These are phyloP conservation scores for Hydraecia micacea DNA, from an alignment of 2,888 invertebrate genomes.

Conservation along the genomic window DNA sequence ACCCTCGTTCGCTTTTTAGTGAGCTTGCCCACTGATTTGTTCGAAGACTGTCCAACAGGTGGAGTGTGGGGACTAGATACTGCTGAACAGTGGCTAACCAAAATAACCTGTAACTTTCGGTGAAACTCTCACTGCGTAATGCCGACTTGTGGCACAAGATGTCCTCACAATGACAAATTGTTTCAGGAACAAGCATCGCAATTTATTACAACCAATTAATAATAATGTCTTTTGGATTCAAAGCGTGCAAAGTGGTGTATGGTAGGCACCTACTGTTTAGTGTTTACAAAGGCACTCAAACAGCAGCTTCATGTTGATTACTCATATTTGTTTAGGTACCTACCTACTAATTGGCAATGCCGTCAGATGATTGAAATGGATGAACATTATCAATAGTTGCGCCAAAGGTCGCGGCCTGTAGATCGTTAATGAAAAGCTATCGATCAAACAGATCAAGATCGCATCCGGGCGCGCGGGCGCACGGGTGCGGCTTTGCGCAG, in stretches of 20 bases:
- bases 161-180: conserved; percentile 39
- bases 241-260: neutral
- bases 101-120: conserved; percentile 10
- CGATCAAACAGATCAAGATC: conserved; percentile 84
- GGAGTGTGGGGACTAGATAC: conserved; percentile 29
- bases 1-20: conserved; percentile 14
- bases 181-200: conserved; percentile 8
- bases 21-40: conserved; percentile 24
- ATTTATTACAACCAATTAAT: neutral
- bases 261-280: conserved; percentile 8
- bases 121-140: conserved; percentile 14
- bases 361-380: conserved; percentile 58
- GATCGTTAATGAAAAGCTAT: conserved; percentile 79
- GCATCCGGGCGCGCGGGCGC: conserved; percentile 80
- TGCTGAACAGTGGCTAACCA: conserved; percentile 16
- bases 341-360: conserved; percentile 44
- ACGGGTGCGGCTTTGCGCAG: conserved; percentile 75
- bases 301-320: conserved; percentile 1
- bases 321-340: neutral
- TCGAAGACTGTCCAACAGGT: conserved; percentile 49
- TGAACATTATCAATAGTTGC: conserved; percentile 61
- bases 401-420: conserved; percentile 77
- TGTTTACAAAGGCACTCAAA: conserved; percentile 1
- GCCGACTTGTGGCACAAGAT: conserved; percentile 49
- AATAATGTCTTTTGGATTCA: neutral